Percentiles rank a stretch among this genome's conserved stretches.
Conservation (phyloP, 2,113 vertebrate genomes). For the Artemisiospiza belli region DNA sequence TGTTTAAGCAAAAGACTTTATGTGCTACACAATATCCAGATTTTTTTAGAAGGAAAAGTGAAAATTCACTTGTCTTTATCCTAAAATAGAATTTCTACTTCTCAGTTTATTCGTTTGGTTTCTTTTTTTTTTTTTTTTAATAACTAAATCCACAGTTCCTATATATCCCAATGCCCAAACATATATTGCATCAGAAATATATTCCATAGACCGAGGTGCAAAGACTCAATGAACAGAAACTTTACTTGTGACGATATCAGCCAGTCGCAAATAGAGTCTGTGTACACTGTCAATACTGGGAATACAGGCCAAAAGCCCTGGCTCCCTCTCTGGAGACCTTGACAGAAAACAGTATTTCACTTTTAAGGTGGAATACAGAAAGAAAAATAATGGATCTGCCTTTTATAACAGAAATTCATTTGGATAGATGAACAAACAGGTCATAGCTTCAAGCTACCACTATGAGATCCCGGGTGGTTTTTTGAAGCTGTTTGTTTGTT, state of each 20-base stretch:
- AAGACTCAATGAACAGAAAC: neutral
- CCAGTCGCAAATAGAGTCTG: neutral
- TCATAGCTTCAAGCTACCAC: neutral
- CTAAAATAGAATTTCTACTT: neutral
- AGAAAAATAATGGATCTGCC: neutral
- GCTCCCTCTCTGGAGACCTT: neutral
- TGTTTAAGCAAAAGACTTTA: neutral
- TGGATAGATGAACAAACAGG: neutral
- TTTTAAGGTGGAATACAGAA: neutral
- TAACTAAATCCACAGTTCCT: neutral
- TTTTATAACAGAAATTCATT: neutral
- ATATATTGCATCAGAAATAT: neutral
- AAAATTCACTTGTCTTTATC: neutral
- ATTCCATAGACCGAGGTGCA: neutral
- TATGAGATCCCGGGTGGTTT: fast-evolving
- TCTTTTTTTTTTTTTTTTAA: neutral
- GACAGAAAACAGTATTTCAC: neutral
- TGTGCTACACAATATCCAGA: neutral
- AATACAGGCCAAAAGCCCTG: neutral
- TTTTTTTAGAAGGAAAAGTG: neutral
- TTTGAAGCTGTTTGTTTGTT: neutral
- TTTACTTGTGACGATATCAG: neutral
- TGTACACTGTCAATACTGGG: neutral
- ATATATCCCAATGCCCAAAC: neutral
- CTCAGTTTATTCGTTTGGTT: neutral